A percentile compares a stretch with the other conserved stretches of the same genome.
Conservation (phyloP, 2,888 invertebrate species). For the Amiota mariae region DNA sequence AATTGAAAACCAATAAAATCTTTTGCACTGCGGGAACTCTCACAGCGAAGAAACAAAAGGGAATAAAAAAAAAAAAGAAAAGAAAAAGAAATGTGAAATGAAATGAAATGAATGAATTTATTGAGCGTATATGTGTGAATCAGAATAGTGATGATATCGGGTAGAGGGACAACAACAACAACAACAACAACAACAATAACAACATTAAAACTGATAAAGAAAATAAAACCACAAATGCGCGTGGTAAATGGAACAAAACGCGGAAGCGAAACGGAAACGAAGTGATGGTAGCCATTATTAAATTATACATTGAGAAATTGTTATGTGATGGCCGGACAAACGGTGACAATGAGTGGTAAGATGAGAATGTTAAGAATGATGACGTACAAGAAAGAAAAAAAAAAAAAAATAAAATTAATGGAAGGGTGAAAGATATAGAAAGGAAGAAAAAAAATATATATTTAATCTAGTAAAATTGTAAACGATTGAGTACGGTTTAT, state of each 20-base stretch:
- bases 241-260: background rate
- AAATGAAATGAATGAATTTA: slow-evolving; percentile 2
- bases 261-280: background rate
- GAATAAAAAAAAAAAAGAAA: slow-evolving; percentile 3
- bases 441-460: background rate
- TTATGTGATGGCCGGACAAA: too few species aligned
- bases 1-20: slow-evolving; percentile 24
- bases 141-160: background rate
- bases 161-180: background rate
- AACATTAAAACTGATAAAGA: background rate
- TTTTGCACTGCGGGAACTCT: too few species aligned
- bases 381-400: background rate
- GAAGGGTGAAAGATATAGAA: background rate
- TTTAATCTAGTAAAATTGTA: slow-evolving; percentile 16
- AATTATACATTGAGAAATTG: slow-evolving; percentile 9
- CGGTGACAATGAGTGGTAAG: background rate
- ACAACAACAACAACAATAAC: too few species aligned
- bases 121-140: slow-evolving; percentile 11
- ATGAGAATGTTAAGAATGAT: background rate
- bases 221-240: background rate
- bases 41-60: background rate
- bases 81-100: background rate
- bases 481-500: slow-evolving; percentile 31
- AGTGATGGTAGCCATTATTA: slow-evolving; percentile 11
- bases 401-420: background rate